Conservation (phyloP, 2,113 vertebrate species). For the Stegostoma tigrinum region DNA sequence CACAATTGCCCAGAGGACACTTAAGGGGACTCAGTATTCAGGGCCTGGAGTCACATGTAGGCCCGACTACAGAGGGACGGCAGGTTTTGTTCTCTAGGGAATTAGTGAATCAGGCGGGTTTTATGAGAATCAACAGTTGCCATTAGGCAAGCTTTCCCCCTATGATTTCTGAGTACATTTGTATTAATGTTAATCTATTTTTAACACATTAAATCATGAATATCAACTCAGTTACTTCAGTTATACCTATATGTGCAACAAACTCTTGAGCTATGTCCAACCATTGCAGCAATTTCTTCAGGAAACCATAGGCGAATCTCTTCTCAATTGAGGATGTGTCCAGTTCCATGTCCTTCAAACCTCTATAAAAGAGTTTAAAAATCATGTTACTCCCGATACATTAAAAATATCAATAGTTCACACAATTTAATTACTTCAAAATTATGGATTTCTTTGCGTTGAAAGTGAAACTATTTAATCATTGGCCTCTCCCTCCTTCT, state of each 20-base stretch:
- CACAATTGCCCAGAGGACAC: no score
- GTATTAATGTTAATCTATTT: not conserved
- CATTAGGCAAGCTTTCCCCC: no score
- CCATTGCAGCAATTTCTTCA: slow-evolving; percentile 83
- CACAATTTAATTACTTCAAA: not conserved
- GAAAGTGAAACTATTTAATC: not conserved
- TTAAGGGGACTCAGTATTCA: no score
- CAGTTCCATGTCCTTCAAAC: slow-evolving; percentile 88
- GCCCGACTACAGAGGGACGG: no score
- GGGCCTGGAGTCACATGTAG: no score
- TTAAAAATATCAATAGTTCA: not conserved
- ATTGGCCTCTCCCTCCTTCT: not conserved
- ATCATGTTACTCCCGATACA: not conserved
- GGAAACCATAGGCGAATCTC: slow-evolving; percentile 86
- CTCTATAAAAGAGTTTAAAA: slow-evolving; percentile 51
- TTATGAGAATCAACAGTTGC: no score
- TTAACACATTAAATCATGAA: not conserved
- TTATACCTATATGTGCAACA: slow-evolving; percentile 79
- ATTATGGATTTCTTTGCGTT: not conserved
- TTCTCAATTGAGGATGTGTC: slow-evolving; percentile 93
- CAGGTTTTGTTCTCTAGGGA: no score
- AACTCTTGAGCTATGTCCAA: slow-evolving; percentile 93
- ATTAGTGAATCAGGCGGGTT: no score
- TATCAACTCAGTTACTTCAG: not conserved
- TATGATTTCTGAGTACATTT: not conserved